Evolutionary conservation across 2,888 invertebrate species (phyloP), one percentile per base, ranked within the genome.

Genomic region (Peribatodes rhomboidaria): DNA sequence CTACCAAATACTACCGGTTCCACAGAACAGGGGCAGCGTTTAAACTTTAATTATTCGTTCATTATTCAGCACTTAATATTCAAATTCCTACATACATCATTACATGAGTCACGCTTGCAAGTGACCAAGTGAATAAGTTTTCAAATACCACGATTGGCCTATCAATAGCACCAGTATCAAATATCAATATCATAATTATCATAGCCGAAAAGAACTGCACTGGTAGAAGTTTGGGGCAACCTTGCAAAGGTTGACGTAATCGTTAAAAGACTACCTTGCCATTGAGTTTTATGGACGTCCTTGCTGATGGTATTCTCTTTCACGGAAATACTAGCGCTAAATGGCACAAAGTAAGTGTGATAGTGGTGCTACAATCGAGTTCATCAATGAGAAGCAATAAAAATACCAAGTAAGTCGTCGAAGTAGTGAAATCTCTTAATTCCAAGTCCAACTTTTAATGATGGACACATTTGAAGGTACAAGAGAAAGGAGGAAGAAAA

Each of bases 1-100:
- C 47, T 33, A 39, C 61, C 54, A 63, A 65, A 71, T 14, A 59
- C 65, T 69, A 67, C 68, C 72, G 67, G 72, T 59, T 61, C 18
- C 60, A 42, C 44, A 44, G 56, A 71, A 65, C 67, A 60, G 65
- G 61, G 69, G 67, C 69, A 61, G 44, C 58, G 35, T 44, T 64
- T 55, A 59, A 59, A 50, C n/a, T 16, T 47, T 46, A 53, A 64
- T 64, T 59, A 49, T 58, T 47, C 47, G 33, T 53, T 57, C 57
- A 62, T 62, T 56, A 47, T 18, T 27, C 37, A 14, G 44, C 42
- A 50, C 33, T 49, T 47, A 3, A 3, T 39, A 41, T 61, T 39
- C 18, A 16, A 18, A 55, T 41, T 42, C 39, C 11, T 55, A 11
- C 31, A 33, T 55, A 8, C 31, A 14, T 11, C 14, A 22, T 39